Evolutionary conservation across 2,113 vertebrate genomes (phyloP), one percentile per base, ranked within the genome.

Genomic region (Candoia aspera): DNA sequence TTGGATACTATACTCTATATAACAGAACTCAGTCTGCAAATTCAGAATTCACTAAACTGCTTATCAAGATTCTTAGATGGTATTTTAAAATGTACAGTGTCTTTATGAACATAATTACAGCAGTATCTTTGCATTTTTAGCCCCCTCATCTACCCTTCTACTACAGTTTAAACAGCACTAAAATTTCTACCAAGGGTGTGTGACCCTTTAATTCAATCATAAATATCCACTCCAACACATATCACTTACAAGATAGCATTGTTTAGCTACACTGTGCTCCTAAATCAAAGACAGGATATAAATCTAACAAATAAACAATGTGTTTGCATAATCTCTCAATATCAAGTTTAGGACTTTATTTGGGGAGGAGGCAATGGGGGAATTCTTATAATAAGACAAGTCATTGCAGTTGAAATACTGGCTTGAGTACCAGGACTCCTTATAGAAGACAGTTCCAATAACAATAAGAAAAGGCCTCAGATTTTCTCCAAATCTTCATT

Each of bases 1-100:
- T 46, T 0, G 87, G 91, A 94, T 87, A 79, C 93, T 64, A 93
- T 94, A 89, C 93, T 94, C 92, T 92, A 86, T 94, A 68, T 91
- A 90, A 55, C 0, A 0, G 57, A 87, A 57, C 60, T 94, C 90
- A 92, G 94, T 95, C 92, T 93, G 95, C 95, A 95, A 96, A 95
- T 59, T 93, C 93, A 62, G 90, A 94, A n/a, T 93, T 53, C 91
- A 94, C 37, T 53, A 26, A 49, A 85, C 19, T 57, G 33, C 68
- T 90, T 86, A 91, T n/a, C 86, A 86, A 84, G 95, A 95, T 49
- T 49, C 49, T 49, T 49, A 49, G 49, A 49, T 49, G 6, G 49
- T 5, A 49, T 49, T 49, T 49, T 49, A 11, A n/a, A 8, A 68
- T 68, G 9, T 68, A 68, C 2, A 10, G 3, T 85, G 84, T 21